A percentile compares a stretch with the other conserved stretches of the same genome.
Evolutionary conservation across 2,888 invertebrate species (phyloP).

Genomic region (Clistopyga incitator): DNA sequence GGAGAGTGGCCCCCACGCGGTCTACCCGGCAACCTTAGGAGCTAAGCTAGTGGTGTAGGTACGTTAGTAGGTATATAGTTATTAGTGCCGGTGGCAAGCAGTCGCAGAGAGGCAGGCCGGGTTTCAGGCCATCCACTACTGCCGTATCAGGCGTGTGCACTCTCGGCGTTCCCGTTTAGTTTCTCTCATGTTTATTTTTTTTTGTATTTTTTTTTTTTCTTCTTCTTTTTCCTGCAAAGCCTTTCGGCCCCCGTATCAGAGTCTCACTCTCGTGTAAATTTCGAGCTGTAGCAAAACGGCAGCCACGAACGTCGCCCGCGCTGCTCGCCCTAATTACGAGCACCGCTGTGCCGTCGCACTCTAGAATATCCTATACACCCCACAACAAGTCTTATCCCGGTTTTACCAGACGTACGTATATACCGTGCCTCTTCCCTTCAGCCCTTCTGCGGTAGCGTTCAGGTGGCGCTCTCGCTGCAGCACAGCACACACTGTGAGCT

Average conservation of each 20-base stretch:
- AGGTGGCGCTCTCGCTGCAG: not conserved
- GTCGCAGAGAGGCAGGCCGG: slow-evolving; percentile 59
- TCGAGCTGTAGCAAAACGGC: slow-evolving; percentile 42
- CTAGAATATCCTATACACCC: slow-evolving; percentile 50
- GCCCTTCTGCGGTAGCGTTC: slow-evolving; percentile 6
- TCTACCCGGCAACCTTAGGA: slow-evolving; percentile 15
- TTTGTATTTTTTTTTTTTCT: slow-evolving; percentile 9
- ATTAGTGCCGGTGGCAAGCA: slow-evolving; percentile 62
- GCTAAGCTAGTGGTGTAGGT: slow-evolving; percentile 14
- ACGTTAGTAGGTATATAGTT: slow-evolving; percentile 49
- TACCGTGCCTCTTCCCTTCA: not conserved
- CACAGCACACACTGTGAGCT: not conserved
- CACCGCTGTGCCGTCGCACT: slow-evolving; percentile 48
- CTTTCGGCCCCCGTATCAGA: slow-evolving; percentile 40
- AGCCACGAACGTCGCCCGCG: slow-evolving; percentile 45
- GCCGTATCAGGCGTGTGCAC: slow-evolving; percentile 62
- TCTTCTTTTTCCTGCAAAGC: slow-evolving; percentile 52
- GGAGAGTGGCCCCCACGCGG: slow-evolving; percentile 1
- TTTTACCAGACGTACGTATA: slow-evolving; percentile 62
- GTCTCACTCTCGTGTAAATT: slow-evolving; percentile 63
- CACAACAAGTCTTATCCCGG: slow-evolving; percentile 65
- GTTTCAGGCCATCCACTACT: slow-evolving; percentile 63
- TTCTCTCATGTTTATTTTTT: slow-evolving; percentile 17
- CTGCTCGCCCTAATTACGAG: slow-evolving; percentile 64
- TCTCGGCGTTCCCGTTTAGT: slow-evolving; percentile 38